phyloP scores from a whole-genome alignment of 2,888 invertebrate species.

The Phyllotreta striolata region DNA sequence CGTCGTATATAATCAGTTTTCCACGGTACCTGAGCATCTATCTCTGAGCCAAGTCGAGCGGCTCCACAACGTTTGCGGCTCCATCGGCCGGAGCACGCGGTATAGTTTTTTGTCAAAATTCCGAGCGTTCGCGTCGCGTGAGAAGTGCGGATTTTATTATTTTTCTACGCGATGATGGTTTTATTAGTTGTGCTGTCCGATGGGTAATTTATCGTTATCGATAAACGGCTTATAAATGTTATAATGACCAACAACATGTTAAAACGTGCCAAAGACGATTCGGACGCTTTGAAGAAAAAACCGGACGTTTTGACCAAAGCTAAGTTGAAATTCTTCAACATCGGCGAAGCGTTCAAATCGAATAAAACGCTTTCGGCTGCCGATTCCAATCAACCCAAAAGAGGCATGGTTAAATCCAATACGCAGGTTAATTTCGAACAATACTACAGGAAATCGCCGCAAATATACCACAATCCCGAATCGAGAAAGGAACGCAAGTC shows the following conservation, averaged over 20 bases:
- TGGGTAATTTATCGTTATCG: no score
- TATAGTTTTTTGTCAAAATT: not conserved
- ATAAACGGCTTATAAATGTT: no score
- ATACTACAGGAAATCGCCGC: slow-evolving; percentile 60
- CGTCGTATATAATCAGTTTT: slow-evolving; percentile 51
- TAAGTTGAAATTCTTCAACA: slow-evolving; percentile 53
- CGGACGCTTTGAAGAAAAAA: slow-evolving; percentile 59
- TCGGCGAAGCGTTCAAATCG: slow-evolving; percentile 62
- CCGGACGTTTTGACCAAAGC: slow-evolving; percentile 60
- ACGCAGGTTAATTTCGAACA: slow-evolving; percentile 63
- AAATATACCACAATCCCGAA: slow-evolving; percentile 48
- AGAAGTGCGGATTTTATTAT: not conserved
- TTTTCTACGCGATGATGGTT: not conserved
- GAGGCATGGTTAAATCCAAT: slow-evolving; percentile 56
- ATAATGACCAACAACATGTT: slow-evolving; percentile 40
- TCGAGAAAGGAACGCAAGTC: slow-evolving; percentile 35
- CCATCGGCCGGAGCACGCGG: slow-evolving; percentile 5
- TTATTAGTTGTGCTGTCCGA: no score
- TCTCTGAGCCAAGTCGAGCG: slow-evolving; percentile 26
- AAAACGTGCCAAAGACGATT: slow-evolving; percentile 51
- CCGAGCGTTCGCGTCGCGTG: not conserved
- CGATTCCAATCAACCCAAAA: slow-evolving; percentile 48
- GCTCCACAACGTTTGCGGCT: slow-evolving; percentile 21
- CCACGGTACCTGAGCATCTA: slow-evolving; percentile 51
- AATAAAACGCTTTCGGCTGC: slow-evolving; percentile 51